Percentiles rank a stretch among this genome's conserved stretches.
phyloP scores from a whole-genome alignment of 2,113 vertebrate species.

The Oreochromis aureus region DNA sequence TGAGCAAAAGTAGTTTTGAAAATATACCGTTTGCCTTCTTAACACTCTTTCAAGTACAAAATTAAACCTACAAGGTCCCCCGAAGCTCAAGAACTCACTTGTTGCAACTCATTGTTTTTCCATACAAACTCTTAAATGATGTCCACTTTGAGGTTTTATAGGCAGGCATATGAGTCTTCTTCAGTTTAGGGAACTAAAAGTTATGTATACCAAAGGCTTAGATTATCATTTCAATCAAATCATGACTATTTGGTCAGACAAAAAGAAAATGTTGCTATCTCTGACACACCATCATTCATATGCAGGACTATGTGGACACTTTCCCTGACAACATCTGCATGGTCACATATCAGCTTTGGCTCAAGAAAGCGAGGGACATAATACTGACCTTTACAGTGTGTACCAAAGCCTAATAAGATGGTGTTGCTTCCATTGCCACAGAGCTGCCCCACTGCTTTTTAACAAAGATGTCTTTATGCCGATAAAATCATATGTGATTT shows the following conservation, averaged over 20 bases:
- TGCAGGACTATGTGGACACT: not conserved
- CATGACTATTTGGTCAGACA: not conserved
- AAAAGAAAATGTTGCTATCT: not conserved
- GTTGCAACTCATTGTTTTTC: not conserved
- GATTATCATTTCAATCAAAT: not conserved
- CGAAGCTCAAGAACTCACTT: not conserved
- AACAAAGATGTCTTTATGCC: constrained; percentile 56
- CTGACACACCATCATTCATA: not conserved
- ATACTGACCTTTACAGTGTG: constrained; percentile 19
- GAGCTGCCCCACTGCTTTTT: not conserved
- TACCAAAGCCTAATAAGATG: not conserved
- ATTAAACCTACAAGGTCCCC: not conserved
- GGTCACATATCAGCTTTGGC: not conserved
- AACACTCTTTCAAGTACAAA: no score
- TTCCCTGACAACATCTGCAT: not conserved
- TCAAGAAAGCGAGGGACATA: not conserved
- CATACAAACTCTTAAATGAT: not conserved
- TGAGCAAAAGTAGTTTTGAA: not conserved
- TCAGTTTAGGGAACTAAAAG: not conserved
- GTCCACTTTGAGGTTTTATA: not conserved
- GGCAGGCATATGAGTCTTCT: fast-evolving
- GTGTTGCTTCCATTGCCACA: not conserved
- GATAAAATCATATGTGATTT: constrained; percentile 3
- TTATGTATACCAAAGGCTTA: fast-evolving
- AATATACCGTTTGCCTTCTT: no score